Percentiles rank a stretch among this genome's conserved stretches.
These are phyloP conservation scores for Trichosurus vulpecula DNA, from an alignment of 2,797 vertebrate species.

Conservation along the genomic window DNA sequence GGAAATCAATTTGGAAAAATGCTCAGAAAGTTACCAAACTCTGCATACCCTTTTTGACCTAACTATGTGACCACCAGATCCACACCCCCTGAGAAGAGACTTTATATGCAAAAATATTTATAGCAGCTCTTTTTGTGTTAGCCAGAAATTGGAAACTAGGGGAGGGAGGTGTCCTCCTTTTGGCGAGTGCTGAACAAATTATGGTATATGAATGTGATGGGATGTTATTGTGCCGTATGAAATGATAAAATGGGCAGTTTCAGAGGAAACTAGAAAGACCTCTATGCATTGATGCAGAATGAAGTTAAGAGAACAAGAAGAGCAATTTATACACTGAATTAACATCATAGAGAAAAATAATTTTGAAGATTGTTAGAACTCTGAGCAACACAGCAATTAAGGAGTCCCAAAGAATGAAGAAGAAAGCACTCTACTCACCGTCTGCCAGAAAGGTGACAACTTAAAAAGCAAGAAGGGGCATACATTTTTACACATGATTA, in stretches of 20 bases:
- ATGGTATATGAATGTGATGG: background rate
- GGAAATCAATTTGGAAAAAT: background rate
- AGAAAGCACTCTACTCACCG: background rate
- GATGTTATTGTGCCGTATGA: background rate
- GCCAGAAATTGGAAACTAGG: background rate
- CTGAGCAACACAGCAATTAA: background rate
- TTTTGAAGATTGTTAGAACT: background rate
- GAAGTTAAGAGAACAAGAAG: background rate
- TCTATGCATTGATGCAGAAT: background rate
- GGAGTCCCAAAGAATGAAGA: background rate
- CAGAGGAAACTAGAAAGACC: background rate
- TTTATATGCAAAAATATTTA: background rate
- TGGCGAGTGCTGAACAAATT: background rate
- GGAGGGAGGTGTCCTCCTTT: background rate
- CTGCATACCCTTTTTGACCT: background rate
- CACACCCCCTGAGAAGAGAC: background rate
- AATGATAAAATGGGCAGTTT: background rate
- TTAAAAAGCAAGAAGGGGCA: background rate
- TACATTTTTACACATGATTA: background rate
- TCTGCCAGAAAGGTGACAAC: background rate
- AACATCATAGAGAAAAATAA: background rate
- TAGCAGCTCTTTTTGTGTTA: background rate
- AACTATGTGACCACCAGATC: background rate
- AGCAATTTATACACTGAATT: background rate
- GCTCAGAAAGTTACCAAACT: background rate